Percentiles rank a stretch among this genome's conserved stretches.
These are phyloP conservation scores for Myocastor coypus DNA, from an alignment of 2,113 vertebrate species.

Conservation along the genomic window DNA sequence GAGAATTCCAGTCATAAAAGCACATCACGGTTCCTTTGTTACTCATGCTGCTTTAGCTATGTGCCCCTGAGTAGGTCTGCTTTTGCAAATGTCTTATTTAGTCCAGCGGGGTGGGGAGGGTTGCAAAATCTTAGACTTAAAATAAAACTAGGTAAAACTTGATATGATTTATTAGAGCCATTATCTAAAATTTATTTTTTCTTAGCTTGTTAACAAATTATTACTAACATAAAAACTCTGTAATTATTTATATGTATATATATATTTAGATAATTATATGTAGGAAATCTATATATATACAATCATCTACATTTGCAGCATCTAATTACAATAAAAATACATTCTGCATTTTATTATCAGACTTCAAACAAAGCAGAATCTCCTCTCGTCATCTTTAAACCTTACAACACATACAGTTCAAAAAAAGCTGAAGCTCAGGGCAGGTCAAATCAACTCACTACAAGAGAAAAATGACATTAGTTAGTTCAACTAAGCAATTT, in stretches of 20 bases:
- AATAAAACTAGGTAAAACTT: conserved; percentile 25
- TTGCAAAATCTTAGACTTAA: conserved; percentile 41
- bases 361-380: not conserved
- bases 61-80: not conserved
- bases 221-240: not conserved
- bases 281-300: not conserved
- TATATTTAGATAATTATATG: not conserved
- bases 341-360: not conserved
- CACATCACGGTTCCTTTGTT: conserved; percentile 66
- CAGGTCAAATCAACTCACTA: conserved; percentile 18
- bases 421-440: not conserved
- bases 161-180: not conserved
- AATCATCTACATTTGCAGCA: not conserved
- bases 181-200: not conserved
- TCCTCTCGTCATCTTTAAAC: conserved; percentile 32
- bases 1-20: conserved; percentile 63
- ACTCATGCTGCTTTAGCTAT: conserved; percentile 57
- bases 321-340: conserved; percentile 46
- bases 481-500: conserved; percentile 12
- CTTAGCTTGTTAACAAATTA: not conserved
- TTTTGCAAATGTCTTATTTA: conserved; percentile 52
- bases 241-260: not conserved
- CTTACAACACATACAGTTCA: conserved; percentile 27
- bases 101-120: no score
- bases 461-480: not conserved